Conservation (phyloP, 2,888 invertebrate genomes). For the Nephrotoma appendiculata region DNA sequence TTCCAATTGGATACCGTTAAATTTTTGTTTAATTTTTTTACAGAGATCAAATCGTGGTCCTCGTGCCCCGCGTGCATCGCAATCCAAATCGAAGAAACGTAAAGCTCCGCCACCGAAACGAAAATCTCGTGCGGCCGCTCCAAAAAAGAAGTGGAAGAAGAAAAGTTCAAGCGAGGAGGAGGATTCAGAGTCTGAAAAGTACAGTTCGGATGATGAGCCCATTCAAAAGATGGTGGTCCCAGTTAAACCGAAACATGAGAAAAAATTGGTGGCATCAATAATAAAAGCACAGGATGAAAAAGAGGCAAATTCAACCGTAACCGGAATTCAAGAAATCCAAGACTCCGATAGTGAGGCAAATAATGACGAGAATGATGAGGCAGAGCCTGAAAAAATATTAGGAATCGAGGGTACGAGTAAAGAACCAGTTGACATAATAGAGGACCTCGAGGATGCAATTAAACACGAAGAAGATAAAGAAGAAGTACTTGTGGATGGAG, state of each 20-base stretch:
- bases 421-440: constrained; percentile 13
- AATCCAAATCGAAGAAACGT: neutral
- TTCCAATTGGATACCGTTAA: neutral
- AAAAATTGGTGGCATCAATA: neutral
- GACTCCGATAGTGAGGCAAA: neutral
- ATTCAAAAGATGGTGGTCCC: neutral
- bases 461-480: constrained; percentile 10
- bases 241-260: neutral
- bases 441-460: constrained; percentile 13
- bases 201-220: neutral
- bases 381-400: neutral
- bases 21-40: neutral
- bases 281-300: neutral
- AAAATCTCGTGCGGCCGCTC: neutral
- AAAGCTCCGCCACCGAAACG: neutral
- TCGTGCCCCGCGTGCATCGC: neutral
- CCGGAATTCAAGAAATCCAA: neutral
- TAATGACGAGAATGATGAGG: constrained; percentile 8
- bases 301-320: neutral
- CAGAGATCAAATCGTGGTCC: neutral
- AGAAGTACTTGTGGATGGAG: constrained; percentile 7
- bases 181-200: neutral
- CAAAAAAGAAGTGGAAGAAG: neutral
- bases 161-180: neutral
- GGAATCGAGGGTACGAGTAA: constrained; percentile 11